phyloP scores from a whole-genome alignment of 2,888 invertebrate species.

The Drosophila flavopinicola region DNA sequence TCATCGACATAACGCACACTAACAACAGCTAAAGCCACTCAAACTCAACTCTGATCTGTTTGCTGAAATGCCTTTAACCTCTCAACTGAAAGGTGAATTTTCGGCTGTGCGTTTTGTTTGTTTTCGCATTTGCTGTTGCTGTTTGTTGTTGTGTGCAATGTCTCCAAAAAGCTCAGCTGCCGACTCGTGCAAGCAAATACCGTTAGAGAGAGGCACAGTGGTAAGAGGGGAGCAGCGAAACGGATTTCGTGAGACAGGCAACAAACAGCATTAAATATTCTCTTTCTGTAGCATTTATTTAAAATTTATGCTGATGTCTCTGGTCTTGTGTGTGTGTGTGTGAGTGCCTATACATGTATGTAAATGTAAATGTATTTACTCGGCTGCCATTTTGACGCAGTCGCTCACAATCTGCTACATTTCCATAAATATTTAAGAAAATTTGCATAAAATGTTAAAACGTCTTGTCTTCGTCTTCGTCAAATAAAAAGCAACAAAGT shows the following conservation, averaged over 20 bases:
- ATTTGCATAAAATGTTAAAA: conserved; percentile 77
- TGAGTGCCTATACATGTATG: conserved; percentile 37
- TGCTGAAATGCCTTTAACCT: conserved; percentile 68
- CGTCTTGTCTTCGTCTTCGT: conserved; percentile 28
- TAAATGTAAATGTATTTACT: conserved; percentile 69
- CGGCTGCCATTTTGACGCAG: conserved; percentile 74
- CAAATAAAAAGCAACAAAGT: conserved; percentile 22
- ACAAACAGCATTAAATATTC: conserved; percentile 71
- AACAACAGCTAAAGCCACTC: conserved; percentile 28
- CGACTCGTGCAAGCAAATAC: conserved; percentile 7
- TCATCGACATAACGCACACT: conserved; percentile 55
- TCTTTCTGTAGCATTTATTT: conserved; percentile 74
- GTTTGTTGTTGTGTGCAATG: conserved; percentile 9
- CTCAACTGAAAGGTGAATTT: conserved; percentile 34
- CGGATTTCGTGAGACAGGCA: conserved; percentile 18
- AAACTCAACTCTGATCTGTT: conserved; percentile 29
- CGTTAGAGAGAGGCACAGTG: not conserved
- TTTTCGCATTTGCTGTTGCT: not conserved
- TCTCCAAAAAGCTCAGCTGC: conserved; percentile 28
- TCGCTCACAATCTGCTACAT: conserved; percentile 78
- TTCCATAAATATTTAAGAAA: conserved; percentile 81
- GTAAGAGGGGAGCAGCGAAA: not conserved
- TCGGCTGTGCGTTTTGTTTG: conserved; percentile 10
- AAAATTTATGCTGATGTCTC: conserved; percentile 78
- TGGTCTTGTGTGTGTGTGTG: conserved; percentile 29